phyloP scores from a whole-genome alignment of 2,113 vertebrate genomes.

The Pollimyrus isidori region DNA sequence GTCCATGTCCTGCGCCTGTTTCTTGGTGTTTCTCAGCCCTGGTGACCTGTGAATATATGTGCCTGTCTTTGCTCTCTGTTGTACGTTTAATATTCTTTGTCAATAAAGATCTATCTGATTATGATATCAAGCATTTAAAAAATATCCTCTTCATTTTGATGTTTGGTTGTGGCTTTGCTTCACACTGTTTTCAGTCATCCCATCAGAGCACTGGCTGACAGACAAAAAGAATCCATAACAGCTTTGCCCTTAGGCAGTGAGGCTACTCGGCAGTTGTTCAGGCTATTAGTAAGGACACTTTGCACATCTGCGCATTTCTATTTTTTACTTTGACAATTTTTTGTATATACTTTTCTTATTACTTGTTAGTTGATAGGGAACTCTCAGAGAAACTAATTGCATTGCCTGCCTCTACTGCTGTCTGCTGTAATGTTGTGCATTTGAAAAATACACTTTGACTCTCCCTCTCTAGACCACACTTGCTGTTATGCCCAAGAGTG shows the following conservation, averaged over 20 bases:
- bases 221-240: not conserved
- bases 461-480: not conserved
- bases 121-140: not conserved
- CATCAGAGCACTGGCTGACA: not conserved
- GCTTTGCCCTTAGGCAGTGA: not conserved
- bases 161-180: not conserved
- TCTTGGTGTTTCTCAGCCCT: not conserved
- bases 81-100: not conserved
- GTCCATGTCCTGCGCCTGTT: not conserved
- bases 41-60: not conserved
- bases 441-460: not conserved
- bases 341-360: not conserved
- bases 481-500: not conserved
- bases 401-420: not conserved
- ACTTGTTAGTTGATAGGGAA: not conserved
- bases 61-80: not conserved
- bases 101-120: not conserved
- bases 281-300: not conserved
- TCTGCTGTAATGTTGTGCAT: not conserved
- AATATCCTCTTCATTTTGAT: not conserved
- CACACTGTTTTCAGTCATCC: not conserved
- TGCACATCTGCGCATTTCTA: not conserved
- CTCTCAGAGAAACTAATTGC: not conserved
- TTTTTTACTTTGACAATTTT: not conserved
- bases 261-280: not conserved